Evolutionary conservation across 2,797 vertebrate genomes (phyloP), one percentile per base, ranked within the genome.

Genomic region (Oceanodroma leucorhoa): DNA sequence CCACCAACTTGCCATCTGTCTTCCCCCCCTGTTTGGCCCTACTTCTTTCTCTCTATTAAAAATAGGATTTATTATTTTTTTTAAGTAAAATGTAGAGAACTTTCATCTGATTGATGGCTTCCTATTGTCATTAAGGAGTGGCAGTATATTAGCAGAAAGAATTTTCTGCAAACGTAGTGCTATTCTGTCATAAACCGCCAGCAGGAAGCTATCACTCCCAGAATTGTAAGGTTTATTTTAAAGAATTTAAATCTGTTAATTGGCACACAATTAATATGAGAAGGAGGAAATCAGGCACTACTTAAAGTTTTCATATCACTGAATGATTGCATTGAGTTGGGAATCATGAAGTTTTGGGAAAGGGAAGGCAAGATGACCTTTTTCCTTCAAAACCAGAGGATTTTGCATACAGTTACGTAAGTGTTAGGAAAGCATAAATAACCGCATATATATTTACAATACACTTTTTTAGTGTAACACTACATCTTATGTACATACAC

Each of bases 81-180:
- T 3, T 9, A 21, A 84, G 84, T 92, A 78, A 94, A 96, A 91
- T 58, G 27, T 60, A 81, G 92, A 96, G 86, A 96, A 93, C 54
- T 86, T 72, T 32, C 14, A 61, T 83, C 87, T 97, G 96, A 98
- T 66, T 78, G 95, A 97, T 95, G 89, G 46, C 62, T 97, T 98
- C 97, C 94, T 92, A 65, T 94, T 97, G 93, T 93, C 96, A 95
- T 84, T 90, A 73, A 90, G 65, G 26, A 95, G 2, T 30, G 73
- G 70, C 38, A 95, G 72, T 76, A 57, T 75, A 91, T 93, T 88
- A 94, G 60, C 77, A 93, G 69, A 95, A 93, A 91, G 85, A 90
- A 57, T 75, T 95, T 82, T 81, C 83, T 90, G 61, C 50, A 93
- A 86, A 96, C 64, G 51, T 66, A 89, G 45, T 71, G 46, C 50